phyloP scores from a whole-genome alignment of 1,140 invertebrate species.

The Drosophila tsacasi region DNA sequence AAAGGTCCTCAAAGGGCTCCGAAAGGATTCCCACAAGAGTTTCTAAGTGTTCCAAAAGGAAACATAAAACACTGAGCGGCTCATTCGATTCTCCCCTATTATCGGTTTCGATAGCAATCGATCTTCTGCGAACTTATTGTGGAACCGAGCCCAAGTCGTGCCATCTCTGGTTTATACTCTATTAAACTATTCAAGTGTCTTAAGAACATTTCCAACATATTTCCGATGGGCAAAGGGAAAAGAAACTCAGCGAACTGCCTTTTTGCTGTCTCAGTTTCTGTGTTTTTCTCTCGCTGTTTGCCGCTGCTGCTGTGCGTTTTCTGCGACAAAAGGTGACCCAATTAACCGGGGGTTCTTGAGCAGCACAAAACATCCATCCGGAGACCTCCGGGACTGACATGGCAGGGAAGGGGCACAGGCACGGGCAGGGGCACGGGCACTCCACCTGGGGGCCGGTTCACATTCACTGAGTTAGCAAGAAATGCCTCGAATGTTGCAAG shows the following conservation, averaged over 20 bases:
- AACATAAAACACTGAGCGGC: no score
- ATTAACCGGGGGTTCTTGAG: conserved; percentile 38
- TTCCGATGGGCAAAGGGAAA: not conserved
- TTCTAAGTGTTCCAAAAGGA: not conserved
- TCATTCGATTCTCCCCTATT: no score
- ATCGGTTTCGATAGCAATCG: no score
- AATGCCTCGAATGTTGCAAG: conserved; percentile 74
- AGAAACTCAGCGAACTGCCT: conserved; percentile 4
- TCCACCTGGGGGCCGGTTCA: conserved; percentile 44
- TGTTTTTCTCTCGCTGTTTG: conserved; percentile 11
- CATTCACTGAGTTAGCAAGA: conserved; percentile 77
- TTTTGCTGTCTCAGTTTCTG: conserved; percentile 66
- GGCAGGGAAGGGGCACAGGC: not conserved
- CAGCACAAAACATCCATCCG: conserved; percentile 14
- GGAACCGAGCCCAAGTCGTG: not conserved
- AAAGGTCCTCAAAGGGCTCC: not conserved
- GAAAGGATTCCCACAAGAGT: not conserved
- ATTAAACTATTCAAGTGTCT: not conserved
- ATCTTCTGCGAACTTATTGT: no score
- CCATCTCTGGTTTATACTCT: not conserved
- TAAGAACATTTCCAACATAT: not conserved
- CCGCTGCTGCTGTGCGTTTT: conserved; percentile 34
- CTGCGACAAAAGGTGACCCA: conserved; percentile 62
- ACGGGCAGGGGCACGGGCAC: conserved; percentile 8
- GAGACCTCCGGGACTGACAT: not conserved